Base-by-base conservation (phyloP, 2,888 invertebrate genomes). In the Gymnoscelis rufifasciata region DNA sequence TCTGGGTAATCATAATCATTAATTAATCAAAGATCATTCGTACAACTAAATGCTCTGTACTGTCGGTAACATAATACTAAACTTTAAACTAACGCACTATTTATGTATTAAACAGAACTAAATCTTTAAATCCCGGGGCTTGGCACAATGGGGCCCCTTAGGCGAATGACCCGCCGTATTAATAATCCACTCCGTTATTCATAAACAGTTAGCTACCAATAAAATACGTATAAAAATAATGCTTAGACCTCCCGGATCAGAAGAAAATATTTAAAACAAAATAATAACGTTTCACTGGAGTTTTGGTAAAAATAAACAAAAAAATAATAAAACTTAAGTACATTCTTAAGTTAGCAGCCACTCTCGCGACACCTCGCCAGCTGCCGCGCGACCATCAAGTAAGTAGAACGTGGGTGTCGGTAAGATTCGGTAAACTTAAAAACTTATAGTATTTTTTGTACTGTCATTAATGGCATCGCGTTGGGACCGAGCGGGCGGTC, bases 271-370 rank as follows among this genome's bases (percentile, higher is more conserved):
- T 8, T 47, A 59, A 59, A 63, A 60, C 57, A 66, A 57, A 33
- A 45, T 38, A 49, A 53, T 39, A 33, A 39, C 36, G 43, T 46
- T 65, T 72, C 77, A 78, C 79, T 77, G 79, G 79, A 72, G 71
- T 64, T 65, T 66, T 66, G 66, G 71, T 69, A 72, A 63, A 66
- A 57, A 60, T 49, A 42, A 55, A 61, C 57, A 50, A 15, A 54
- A 55, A 48, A 44, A 45, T 51, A 3, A 53, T 45, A 42, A 51
- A 31, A 50, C 66, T 70, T 79, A 79, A 80, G 80, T 80, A 80
- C 80, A 43, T 59, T 53, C 61, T 71, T 79, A 79, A 79, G 78
- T 78, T 76, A 78, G 80, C 79, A 77, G 78, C 78, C 79, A 72
- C 65, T 45, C 56, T 50, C 28, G 30, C 36, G 29, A 44, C 15